Conservation (phyloP, 2,797 vertebrate species). For the Artibeus lituratus region DNA sequence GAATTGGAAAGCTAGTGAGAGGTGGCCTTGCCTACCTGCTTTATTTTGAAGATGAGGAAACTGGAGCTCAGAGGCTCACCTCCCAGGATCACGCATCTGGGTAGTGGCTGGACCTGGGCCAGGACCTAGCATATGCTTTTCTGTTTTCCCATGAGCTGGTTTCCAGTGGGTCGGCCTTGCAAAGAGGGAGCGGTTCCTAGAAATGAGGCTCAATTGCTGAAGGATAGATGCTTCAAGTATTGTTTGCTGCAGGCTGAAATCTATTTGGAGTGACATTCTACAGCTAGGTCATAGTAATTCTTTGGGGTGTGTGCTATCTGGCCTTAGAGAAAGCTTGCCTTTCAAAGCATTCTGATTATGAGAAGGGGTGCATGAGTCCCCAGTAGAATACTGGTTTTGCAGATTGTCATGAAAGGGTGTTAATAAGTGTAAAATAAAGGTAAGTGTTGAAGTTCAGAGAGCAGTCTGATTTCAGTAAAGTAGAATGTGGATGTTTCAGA, state of each 20-base stretch:
- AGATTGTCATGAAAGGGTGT: background rate
- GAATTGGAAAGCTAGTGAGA: background rate
- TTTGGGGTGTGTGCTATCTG: background rate
- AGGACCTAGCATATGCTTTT: background rate
- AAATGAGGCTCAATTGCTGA: background rate
- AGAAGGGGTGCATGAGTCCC: background rate
- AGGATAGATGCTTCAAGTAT: background rate
- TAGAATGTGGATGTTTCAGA: slow-evolving; percentile 9
- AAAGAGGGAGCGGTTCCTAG: background rate
- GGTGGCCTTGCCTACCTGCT: background rate
- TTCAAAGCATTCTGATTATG: background rate
- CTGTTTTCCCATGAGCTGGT: background rate
- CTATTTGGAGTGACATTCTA: slow-evolving; percentile 12
- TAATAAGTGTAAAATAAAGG: background rate
- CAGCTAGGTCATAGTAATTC: slow-evolving; percentile 43
- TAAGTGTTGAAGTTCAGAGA: background rate
- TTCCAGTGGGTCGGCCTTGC: background rate
- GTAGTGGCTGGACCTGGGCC: background rate
- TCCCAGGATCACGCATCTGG: background rate
- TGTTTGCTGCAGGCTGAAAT: slow-evolving; percentile 35
- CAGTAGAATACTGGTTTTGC: background rate
- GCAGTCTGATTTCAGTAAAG: background rate
- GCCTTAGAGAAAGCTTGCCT: background rate
- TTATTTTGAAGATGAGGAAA: slow-evolving; percentile 21
- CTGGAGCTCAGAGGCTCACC: background rate